phyloP scores from a whole-genome alignment of 2,113 vertebrate species.

The Chionis minor region DNA sequence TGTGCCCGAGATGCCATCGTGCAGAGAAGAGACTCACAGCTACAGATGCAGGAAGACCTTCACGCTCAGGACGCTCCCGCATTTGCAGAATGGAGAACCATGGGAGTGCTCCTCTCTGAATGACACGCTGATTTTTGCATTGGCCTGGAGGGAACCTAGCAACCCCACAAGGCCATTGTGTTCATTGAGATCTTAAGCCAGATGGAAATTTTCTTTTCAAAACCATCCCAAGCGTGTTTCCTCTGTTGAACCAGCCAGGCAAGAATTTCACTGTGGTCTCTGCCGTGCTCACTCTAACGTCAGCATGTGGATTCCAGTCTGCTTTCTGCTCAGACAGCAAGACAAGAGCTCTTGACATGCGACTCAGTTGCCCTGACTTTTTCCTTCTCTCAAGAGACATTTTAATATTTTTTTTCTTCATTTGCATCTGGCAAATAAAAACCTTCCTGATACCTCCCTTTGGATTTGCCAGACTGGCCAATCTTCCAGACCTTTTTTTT shows the following conservation, averaged over 20 bases:
- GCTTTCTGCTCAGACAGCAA: neutral
- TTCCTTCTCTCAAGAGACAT: neutral
- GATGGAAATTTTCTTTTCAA: conserved; percentile 30
- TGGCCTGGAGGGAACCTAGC: conserved; percentile 19
- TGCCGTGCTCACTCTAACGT: neutral
- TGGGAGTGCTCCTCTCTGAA: neutral
- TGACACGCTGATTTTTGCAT: neutral
- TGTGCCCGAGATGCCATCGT: neutral
- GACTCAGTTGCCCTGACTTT: neutral
- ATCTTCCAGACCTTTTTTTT: neutral
- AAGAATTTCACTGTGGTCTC: neutral
- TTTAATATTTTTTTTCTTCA: neutral
- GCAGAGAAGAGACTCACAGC: neutral
- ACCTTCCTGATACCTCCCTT: neutral
- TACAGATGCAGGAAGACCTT: neutral
- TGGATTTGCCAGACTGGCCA: neutral
- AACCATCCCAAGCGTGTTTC: neutral
- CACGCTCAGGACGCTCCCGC: fast-evolving
- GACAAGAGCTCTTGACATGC: neutral
- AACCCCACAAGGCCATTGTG: neutral
- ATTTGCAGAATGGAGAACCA: neutral
- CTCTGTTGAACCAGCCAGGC: neutral
- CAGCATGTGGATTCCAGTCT: neutral
- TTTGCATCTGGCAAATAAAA: conserved; percentile 10
- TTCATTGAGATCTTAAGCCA: neutral